A percentile compares a stretch with the other conserved stretches of the same genome.
Conservation (phyloP, 2,888 invertebrate species). For the Steinernema hermaphroditum region DNA sequence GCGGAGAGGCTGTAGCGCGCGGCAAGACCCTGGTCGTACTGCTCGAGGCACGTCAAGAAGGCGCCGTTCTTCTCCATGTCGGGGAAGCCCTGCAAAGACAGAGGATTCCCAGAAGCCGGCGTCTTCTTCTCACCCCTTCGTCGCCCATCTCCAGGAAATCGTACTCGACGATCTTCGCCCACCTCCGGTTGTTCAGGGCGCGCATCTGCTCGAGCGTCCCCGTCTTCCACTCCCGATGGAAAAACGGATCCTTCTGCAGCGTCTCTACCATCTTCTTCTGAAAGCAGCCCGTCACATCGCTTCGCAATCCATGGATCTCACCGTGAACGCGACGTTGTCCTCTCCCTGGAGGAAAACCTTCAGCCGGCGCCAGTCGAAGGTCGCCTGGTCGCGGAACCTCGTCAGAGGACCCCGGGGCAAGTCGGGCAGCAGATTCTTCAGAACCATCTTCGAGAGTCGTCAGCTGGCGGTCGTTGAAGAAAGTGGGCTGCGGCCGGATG, state of each 20-base stretch:
- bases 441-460: neutral
- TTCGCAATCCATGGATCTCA: slow-evolving; percentile 65
- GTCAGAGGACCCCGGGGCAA: slow-evolving; percentile 76
- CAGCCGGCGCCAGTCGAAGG: slow-evolving; percentile 85
- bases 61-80: slow-evolving; percentile 40
- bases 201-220: slow-evolving; percentile 75
- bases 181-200: slow-evolving; percentile 67
- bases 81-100: slow-evolving; percentile 36
- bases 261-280: slow-evolving; percentile 80
- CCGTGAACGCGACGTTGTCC: slow-evolving; percentile 78
- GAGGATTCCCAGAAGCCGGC: neutral
- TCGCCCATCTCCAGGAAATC: slow-evolving; percentile 68
- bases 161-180: slow-evolving; percentile 74
- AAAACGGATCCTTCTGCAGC: slow-evolving; percentile 80
- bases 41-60: slow-evolving; percentile 44
- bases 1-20: slow-evolving; percentile 47
- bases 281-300: slow-evolving; percentile 47
- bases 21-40: slow-evolving; percentile 51
- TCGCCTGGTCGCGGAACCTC: slow-evolving; percentile 77
- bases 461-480: neutral
- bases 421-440: slow-evolving; percentile 56
- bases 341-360: slow-evolving; percentile 80
- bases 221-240: slow-evolving; percentile 35
- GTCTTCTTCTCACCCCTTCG: slow-evolving; percentile 17
- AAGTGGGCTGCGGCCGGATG: neutral